Evolutionary conservation across 2,797 vertebrate species (phyloP), one percentile per base, ranked within the genome.

Genomic region (Lagorchestes hirsutus): DNA sequence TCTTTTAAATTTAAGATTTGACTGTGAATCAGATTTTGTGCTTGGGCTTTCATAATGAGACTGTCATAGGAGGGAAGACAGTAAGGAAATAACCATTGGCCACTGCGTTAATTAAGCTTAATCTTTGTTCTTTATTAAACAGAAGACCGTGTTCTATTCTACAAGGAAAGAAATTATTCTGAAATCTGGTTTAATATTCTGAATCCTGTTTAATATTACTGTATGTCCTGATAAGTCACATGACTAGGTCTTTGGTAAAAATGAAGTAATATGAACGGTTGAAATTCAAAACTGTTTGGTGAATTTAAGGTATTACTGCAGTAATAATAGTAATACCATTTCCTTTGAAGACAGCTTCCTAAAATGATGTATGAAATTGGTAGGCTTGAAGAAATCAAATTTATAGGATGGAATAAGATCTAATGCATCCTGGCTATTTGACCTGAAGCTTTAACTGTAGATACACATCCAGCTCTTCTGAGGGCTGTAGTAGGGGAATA

Each of bases 81-180:
- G 54, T 96, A 93, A 94, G 57, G 55, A 57, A 55, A 34, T 82
- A 93, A 95, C 58, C 40, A 74, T 93, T 67, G 90, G 74, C 91
- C 59, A 92, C 18, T n/a, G 29, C 55, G 56, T 96, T 96, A 52
- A 96, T 55, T 92, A 87, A 92, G 50, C 27, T 95, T 92, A 94
- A 57, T 91, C 93, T 95, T 58, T 96, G 31, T 96, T 93, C 90
- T 34, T 93, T 95, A 96, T 91, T 52, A 94, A 67, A 91, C 40
- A 93, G 90, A 92, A 90, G 95, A 94, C 93, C 13, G 91, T 28
- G 18, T 40, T 74, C n/a, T 24, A 46, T 82, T 24, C 67, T 82
- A 46, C 13, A 50, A 94, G 46, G 90, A 82, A 74, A 91, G 74
- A 91, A 34, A 55, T 93, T 18, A 94, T 82, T 46, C 67, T 40